Evolutionary conservation across 2,888 invertebrate genomes (phyloP).

Genomic region (Dysmachus trigonus): DNA sequence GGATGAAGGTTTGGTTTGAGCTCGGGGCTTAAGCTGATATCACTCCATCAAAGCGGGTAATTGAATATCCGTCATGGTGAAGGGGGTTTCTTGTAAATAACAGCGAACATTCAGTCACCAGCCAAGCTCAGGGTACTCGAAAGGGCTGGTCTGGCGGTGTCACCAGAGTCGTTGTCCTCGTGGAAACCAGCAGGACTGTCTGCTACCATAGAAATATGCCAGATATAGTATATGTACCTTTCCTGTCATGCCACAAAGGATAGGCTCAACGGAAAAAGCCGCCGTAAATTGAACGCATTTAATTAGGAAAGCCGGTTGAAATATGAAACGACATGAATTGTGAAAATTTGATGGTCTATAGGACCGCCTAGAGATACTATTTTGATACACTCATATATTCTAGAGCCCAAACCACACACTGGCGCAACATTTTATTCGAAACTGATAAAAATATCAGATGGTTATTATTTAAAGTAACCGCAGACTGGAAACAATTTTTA

Average conservation of each 20-base stretch:
- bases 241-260: neutral
- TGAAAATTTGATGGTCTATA: neutral
- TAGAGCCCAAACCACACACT: too few relatives aligned
- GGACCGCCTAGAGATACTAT: neutral
- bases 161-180: neutral
- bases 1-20: neutral
- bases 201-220: neutral
- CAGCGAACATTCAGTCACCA: neutral
- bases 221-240: neutral
- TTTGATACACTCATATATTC: neutral
- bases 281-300: conserved; percentile 6
- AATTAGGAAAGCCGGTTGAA: neutral
- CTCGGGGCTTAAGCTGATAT: conserved; percentile 14
- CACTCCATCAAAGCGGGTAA: conserved; percentile 30
- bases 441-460: too few relatives aligned
- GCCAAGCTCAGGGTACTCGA: neutral
- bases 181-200: neutral
- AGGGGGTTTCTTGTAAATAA: conserved; percentile 8
- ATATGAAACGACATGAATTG: neutral
- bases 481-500: too few relatives aligned
- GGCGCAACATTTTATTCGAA: too few relatives aligned
- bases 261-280: neutral
- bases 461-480: too few relatives aligned
- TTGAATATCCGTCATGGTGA: conserved; percentile 27
- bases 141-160: neutral